Conservation (phyloP, 2,797 vertebrate species). For the Sorex maritimensis region DNA sequence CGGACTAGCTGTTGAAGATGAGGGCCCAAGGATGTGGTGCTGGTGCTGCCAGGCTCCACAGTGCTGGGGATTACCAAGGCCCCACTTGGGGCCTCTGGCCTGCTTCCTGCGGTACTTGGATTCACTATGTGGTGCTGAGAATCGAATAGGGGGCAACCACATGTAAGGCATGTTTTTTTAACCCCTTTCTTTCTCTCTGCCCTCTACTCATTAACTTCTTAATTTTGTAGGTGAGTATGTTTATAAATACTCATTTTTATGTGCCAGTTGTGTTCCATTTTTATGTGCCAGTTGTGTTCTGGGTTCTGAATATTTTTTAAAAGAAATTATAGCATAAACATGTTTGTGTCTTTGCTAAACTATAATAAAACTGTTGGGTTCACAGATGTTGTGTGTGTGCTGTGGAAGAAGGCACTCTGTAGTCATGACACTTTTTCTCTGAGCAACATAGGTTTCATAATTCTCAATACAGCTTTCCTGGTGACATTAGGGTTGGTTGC, state of each 20-base stretch:
- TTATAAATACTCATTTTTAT: conserved; percentile 24
- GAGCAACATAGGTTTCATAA: background rate
- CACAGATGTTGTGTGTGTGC: background rate
- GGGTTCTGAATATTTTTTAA: conserved; percentile 7
- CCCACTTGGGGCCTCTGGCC: too few relatives aligned
- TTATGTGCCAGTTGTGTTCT: conserved; percentile 7
- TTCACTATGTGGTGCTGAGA: too few relatives aligned
- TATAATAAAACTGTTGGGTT: background rate
- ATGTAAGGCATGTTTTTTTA: too few relatives aligned
- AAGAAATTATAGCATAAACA: background rate
- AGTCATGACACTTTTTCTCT: background rate
- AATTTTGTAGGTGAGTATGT: conserved; percentile 5
- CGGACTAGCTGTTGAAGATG: too few relatives aligned
- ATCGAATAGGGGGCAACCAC: too few relatives aligned
- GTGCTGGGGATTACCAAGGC: too few relatives aligned
- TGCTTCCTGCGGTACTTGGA: too few relatives aligned
- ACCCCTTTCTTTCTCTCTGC: background rate
- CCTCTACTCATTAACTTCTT: conserved; percentile 5
- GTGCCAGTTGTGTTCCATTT: background rate
- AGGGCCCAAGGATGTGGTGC: too few relatives aligned
- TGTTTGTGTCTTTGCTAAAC: conserved; percentile 9
- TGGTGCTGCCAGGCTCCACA: too few relatives aligned
- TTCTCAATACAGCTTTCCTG: background rate
- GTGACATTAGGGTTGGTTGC: background rate
- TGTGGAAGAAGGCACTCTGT: background rate